phyloP scores from a whole-genome alignment of 1,140 invertebrate genomes.

The Ceratina calcarata region DNA sequence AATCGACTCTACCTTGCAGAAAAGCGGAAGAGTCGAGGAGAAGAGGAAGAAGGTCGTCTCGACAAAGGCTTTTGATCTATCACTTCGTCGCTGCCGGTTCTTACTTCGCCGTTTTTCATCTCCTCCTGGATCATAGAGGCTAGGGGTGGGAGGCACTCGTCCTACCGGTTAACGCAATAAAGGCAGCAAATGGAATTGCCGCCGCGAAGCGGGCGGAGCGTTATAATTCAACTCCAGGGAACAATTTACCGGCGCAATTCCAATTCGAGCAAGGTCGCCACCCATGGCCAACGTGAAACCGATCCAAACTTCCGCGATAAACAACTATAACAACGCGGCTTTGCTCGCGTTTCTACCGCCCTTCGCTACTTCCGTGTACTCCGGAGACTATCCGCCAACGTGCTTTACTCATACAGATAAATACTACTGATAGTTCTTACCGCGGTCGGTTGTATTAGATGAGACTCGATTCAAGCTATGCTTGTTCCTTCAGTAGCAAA shows the following conservation, averaged over 20 bases:
- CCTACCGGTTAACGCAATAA: conserved; percentile 61
- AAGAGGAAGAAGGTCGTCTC: neutral
- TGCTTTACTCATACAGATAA: neutral
- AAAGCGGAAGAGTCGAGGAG: neutral
- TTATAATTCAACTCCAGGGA: conserved; percentile 65
- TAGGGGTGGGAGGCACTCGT: conserved; percentile 5
- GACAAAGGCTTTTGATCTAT: conserved; percentile 58
- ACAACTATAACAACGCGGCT: conserved; percentile 50
- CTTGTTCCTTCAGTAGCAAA: neutral
- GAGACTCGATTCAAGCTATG: neutral
- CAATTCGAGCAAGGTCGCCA: conserved; percentile 59
- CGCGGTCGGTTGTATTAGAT: neutral
- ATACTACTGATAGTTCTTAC: neutral
- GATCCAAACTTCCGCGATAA: conserved; percentile 64
- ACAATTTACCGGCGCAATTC: conserved; percentile 66
- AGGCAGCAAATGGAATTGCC: conserved; percentile 64
- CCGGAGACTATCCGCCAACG: neutral
- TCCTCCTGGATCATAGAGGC: conserved; percentile 11
- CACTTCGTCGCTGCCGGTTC: conserved; percentile 33
- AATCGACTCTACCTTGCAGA: conserved; percentile 37
- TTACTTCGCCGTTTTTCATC: conserved; percentile 25
- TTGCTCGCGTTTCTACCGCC: conserved; percentile 36
- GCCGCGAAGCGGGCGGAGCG: conserved; percentile 48
- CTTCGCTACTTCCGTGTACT: neutral
- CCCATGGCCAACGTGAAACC: conserved; percentile 49